Base-by-base conservation (phyloP, 2,113 vertebrate genomes). In the Bubo blakistoni region DNA sequence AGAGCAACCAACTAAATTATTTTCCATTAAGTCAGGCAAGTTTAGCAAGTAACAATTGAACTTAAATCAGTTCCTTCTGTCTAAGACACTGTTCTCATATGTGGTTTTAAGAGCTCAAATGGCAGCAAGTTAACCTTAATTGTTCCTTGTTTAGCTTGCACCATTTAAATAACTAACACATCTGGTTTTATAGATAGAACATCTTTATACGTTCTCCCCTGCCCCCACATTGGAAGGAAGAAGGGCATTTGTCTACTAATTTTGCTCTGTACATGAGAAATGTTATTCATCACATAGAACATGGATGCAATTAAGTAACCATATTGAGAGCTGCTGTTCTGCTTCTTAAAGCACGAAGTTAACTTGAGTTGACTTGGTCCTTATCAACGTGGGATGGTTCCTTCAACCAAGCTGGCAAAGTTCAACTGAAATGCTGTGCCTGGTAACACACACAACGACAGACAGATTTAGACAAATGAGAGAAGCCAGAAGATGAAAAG, bases 271-370 rank as follows among this genome's bases (percentile, higher is more conserved):
- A 71, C 47, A 24, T 72, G 82, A 77, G 82, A 90, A 95, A 93
- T 84, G 69, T 87, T 92, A 92, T 76, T 95, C 82, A 91, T 84
- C 83, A 84, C 76, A 66, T 2, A 61, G 77, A 94, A 88, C 80
- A 29, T 76, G 94, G 90, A 93, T 92, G 91, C 72, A 95, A 94
- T 97, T 96, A 94, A 95, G 69, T 32, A 90, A 90, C 82, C 72
- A 81, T 38, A 74, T 16, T 58, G 79, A 80, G 71, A 86, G 72
- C 77, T 71, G 90, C 90, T 92, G 80, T 22, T 96, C 46, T 86
- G 34, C 78, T 55, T 83, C 69, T 79, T 51, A 74, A 81, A 84
- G 77, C 61, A 81, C 38, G 13, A 30, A 58, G 46, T 81, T 90
- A 90, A 93, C 71, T 65, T 32, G 58, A 83, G 66, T n/a, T 90